Base-by-base conservation (phyloP, 1,140 invertebrate species). In the Bradysia coprophila region DNA sequence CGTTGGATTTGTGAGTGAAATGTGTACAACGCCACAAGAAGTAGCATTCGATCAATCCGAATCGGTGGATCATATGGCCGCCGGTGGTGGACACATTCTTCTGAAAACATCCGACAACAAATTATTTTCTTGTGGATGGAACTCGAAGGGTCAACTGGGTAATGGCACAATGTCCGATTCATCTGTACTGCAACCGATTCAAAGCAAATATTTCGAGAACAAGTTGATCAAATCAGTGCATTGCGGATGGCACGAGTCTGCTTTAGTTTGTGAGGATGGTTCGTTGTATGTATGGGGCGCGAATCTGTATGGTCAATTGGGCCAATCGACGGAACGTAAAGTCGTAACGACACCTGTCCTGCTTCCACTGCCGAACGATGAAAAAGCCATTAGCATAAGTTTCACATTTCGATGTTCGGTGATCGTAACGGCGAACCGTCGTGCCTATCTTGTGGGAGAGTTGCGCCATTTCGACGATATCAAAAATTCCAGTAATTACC, bases 121-220 rank as follows among this genome's bases (percentile, higher is more conserved):
- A 47, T 54, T 91, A 9, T 89, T 78, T 54, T 69, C 76, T 28
- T 92, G 86, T 67, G 89, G 90, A 4, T 88, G 81, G 79, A 93
- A 91, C 62, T 73, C 75, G 49, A 79, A 74, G 55, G 78, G 79
- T 2, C 87, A 92, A 60, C 52, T 84, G 16, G 87, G 81, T 15
- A 57, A 73, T 18, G 61, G 64, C 6, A 54, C 44, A 2, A 28
- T 38, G 3, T n/a, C 21, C 20, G 38, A 39, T 20, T 2, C 41
- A 16, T 21, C 38, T 15, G 48, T 38, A 3, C 57, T 56, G n/a
- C 33, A 37, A 33, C 46, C 37, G 45, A 43, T 56, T 38, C 13
- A 37, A 1, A 19, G 34, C 20, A 41, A 11, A 34, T 51, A 67
- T 5, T 46, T 51, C 21, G 44, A 63, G 51, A 59, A 68, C 22